Evolutionary conservation across 1,140 invertebrate genomes (phyloP), one percentile per base, ranked within the genome.

Genomic region (Capitella teleta): DNA sequence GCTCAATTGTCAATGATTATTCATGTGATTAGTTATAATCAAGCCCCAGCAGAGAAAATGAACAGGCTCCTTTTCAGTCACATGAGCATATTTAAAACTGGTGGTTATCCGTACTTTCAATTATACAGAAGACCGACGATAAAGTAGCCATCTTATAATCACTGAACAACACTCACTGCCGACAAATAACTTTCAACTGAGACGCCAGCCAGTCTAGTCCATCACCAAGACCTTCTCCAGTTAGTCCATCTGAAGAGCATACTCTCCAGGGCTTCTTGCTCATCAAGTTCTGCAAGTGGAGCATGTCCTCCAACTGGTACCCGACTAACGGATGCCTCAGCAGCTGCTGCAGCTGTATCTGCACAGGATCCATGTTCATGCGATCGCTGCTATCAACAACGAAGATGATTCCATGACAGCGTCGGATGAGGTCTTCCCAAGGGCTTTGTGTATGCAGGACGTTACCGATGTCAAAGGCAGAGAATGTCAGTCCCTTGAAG

Each of bases 401-500:
- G 45, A 47, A 47, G 45, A 47, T 47, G 28, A 47, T 19, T 4
- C 16, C 45, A 19, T 47, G 45, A 24, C 45, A 47, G n/a, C 36
- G 19, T 18, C 30, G 18, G 26, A 32, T 32, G 45, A 21, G 25
- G 19, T 47, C 45, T 16, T 47, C 45, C 45, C 45, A 47, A 8
- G 45, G 45, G 30, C 36, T 47, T 19, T 32, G 28, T 8, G 36
- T 32, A 2, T 32, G 28, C 16, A 18, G 14, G 21, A 44, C 14
- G n/a, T 47, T 32, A 5, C 28, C 12, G n/a, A 47, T 26, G 32
- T 47, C 45, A 34, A 47, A 32, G 2, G 45, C 45, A n/a, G 36
- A 21, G 32, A 47, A 47, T 12, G 45, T 47, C 16, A 47, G 28
- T 5, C 28, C 5, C 45, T 37, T 28, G 19, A 36, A 47, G 45